Evolutionary conservation across 1,140 invertebrate species (phyloP).

Genomic region (Leptopilina boulardi): DNA sequence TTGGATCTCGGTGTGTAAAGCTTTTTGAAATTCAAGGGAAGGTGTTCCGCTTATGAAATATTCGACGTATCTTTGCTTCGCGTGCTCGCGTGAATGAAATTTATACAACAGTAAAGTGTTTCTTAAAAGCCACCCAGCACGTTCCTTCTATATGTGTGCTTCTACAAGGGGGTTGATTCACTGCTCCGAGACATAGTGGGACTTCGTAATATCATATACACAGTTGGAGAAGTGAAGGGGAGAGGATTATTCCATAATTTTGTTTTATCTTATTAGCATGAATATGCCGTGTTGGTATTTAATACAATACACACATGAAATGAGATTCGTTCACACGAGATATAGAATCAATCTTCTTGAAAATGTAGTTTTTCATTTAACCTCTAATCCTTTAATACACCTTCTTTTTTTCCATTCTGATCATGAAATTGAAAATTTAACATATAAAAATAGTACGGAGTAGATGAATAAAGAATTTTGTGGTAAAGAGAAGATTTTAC

Average conservation of each 20-base stretch:
- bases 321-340: too few relatives aligned
- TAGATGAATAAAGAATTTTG: too few relatives aligned
- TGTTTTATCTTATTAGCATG: constrained; percentile 17
- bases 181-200: neutral
- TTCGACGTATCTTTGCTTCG: constrained; percentile 55
- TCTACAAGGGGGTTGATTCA: neutral
- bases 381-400: too few relatives aligned
- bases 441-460: too few relatives aligned
- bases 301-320: neutral
- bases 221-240: too few relatives aligned
- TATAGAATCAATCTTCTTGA: too few relatives aligned
- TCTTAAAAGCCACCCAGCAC: constrained; percentile 47
- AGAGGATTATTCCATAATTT: constrained; percentile 4
- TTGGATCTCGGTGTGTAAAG: neutral
- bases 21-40: constrained; percentile 39
- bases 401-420: too few relatives aligned
- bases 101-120: constrained; percentile 54
- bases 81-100: constrained; percentile 50
- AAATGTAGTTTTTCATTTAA: too few relatives aligned
- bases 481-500: too few relatives aligned
- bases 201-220: constrained; percentile 6
- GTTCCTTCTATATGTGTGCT: constrained; percentile 29
- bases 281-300: neutral
- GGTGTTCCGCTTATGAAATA: constrained; percentile 63
- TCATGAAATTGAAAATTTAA: too few relatives aligned